Conservation (phyloP, 2,797 vertebrate genomes). For the Nannoperca australis region DNA sequence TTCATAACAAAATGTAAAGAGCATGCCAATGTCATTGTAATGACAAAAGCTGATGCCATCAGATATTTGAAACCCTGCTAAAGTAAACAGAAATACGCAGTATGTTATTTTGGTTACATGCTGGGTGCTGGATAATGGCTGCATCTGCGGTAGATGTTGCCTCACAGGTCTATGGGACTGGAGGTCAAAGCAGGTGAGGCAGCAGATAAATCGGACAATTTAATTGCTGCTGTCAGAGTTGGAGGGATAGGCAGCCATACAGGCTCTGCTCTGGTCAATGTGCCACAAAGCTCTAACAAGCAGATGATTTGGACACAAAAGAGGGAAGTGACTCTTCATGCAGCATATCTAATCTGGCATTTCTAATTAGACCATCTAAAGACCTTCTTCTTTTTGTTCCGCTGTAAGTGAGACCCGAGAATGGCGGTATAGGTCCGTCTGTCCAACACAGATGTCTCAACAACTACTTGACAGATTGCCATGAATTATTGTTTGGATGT, state of each 20-base stretch:
- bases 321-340: not conserved
- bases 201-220: conserved; percentile 10
- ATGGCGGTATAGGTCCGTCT: not conserved
- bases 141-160: not conserved
- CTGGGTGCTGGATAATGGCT: not conserved
- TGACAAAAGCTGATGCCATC: not conserved
- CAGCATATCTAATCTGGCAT: conserved; percentile 12
- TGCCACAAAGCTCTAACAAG: not conserved
- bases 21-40: not conserved
- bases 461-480: not conserved
- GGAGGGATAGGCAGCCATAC: not conserved
- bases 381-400: not conserved
- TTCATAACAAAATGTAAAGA: not conserved
- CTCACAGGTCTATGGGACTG: not conserved
- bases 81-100: not conserved
- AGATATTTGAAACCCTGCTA: not conserved
- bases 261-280: no score
- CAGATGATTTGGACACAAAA: conserved; percentile 8
- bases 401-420: no score
- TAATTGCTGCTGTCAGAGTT: conserved; percentile 3
- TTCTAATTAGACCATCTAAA: not conserved
- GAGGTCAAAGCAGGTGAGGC: conserved; percentile 8
- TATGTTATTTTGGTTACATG: not conserved
- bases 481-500: not conserved
- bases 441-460: not conserved